Evolutionary conservation across 2,113 vertebrate genomes (phyloP).

Genomic region (Petrocephalus microphthalmus): DNA sequence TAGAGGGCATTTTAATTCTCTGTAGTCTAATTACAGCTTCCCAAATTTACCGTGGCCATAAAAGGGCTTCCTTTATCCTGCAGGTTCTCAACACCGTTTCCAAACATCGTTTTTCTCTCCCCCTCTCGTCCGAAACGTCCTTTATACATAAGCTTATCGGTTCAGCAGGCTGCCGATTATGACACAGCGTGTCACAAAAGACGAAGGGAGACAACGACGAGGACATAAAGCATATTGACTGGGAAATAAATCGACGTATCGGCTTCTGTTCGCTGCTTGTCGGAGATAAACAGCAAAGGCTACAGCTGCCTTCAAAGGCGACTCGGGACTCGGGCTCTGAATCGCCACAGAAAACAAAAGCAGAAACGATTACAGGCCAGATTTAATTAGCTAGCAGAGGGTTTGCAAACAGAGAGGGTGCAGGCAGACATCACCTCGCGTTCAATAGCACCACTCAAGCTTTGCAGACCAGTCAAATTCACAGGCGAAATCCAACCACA

Average conservation of each 20-base stretch:
- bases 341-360: not conserved
- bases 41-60: not conserved
- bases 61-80: not conserved
- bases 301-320: not conserved
- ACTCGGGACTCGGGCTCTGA: not conserved
- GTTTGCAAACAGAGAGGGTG: not conserved
- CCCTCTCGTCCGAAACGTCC: not conserved
- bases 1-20: not conserved
- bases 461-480: not conserved
- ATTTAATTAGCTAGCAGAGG: not conserved
- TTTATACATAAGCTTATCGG: not conserved
- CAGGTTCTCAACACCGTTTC: not conserved
- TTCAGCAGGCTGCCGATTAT: not conserved
- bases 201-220: not conserved
- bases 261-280: not conserved
- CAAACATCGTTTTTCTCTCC: not conserved
- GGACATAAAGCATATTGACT: not conserved
- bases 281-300: conserved; percentile 1
- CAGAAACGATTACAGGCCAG: not conserved
- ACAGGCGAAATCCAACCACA: not conserved
- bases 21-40: not conserved
- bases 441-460: not conserved
- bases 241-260: not conserved
- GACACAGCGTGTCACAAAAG: not conserved
- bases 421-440: not conserved